Base-by-base conservation (phyloP, 2,797 vertebrate genomes). In the Balearica regulorum region DNA sequence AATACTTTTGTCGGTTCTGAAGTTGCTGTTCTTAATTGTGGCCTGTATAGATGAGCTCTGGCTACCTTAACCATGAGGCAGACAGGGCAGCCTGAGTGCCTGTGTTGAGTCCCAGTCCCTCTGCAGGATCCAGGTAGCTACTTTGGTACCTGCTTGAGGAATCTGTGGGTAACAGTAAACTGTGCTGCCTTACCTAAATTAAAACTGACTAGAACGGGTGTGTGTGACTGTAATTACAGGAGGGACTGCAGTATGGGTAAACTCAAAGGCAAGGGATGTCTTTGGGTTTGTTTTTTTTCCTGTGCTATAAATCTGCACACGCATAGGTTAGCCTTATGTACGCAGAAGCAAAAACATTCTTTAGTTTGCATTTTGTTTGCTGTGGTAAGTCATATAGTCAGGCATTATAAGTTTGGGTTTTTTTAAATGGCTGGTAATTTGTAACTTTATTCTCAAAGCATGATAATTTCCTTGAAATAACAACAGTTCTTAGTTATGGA, bases 261-360 rank as follows among this genome's bases (percentile, higher is more conserved):
- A 54, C 39, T 66, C 8, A 70, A 88, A 89, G 43, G 43, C 72
- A 24, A 83, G 14, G 68, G 14, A 54, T 85, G 37, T 19, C 79
- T 89, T 61, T 77, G 13, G 41, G 13, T 29, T 78, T 5, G 2
- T 25, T 65, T 70, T 79, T 80, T 85, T 9, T n/a, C 61, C 43
- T 46, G 10, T 76, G 18, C 20, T 84, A 5, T 51, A 86, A 39
- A 57, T 73, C 10, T 2, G 5, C 33, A 21, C 2, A 15, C 0
- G 0, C 0, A 1, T 43, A 69, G 29, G 12, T 75, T 83, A 66
- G 10, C 13, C 10, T 48, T 80, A 24, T 15, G 9, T 8, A 48
- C 37, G 71, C 7, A 37, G 48, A 83, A 43, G 13, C 6, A 72
- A 54, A 76, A 49, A 1, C 1, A 20, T 29, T 35, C 4, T 62